These are phyloP conservation scores for Dryocosmus kuriphilus DNA, from an alignment of 2,888 invertebrate genomes.

Conservation along the genomic window DNA sequence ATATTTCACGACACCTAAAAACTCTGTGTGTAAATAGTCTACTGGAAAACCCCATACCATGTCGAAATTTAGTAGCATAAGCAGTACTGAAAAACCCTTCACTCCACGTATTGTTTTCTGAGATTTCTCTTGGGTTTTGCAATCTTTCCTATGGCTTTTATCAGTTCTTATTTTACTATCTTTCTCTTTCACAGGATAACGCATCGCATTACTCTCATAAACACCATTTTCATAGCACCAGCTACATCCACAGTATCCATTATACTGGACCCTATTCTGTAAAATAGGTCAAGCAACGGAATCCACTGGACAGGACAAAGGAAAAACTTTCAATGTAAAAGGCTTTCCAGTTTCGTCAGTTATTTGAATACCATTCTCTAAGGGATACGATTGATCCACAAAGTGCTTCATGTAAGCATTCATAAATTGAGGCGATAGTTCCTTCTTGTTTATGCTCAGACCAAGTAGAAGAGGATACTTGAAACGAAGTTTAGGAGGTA, in stretches of 20 bases:
- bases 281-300: conserved; percentile 47
- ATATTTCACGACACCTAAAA: conserved; percentile 40
- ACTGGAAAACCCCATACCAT: conserved; percentile 42
- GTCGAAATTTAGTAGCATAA: conserved; percentile 20
- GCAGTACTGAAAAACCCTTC: conserved; percentile 21
- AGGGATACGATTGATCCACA: conserved; percentile 10
- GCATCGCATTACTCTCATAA: conserved; percentile 34
- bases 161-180: no score
- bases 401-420: conserved; percentile 38
- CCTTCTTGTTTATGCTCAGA: conserved; percentile 3
- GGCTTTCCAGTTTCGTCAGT: conserved; percentile 25
- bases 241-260: conserved; percentile 51
- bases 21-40: conserved; percentile 38
- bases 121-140: background rate
- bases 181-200: conserved; percentile 40
- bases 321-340: conserved; percentile 39
- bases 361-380: conserved; percentile 41
- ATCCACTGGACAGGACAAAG: conserved; percentile 48
- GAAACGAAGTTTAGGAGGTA: conserved; percentile 3
- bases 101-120: conserved; percentile 29
- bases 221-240: conserved; percentile 48
- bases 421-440: conserved; percentile 17
- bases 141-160: conserved; percentile 10
- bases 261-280: conserved; percentile 47
- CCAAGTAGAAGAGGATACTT: background rate